Conservation (phyloP, 1,140 invertebrate species). For the Achatina immaculata region DNA sequence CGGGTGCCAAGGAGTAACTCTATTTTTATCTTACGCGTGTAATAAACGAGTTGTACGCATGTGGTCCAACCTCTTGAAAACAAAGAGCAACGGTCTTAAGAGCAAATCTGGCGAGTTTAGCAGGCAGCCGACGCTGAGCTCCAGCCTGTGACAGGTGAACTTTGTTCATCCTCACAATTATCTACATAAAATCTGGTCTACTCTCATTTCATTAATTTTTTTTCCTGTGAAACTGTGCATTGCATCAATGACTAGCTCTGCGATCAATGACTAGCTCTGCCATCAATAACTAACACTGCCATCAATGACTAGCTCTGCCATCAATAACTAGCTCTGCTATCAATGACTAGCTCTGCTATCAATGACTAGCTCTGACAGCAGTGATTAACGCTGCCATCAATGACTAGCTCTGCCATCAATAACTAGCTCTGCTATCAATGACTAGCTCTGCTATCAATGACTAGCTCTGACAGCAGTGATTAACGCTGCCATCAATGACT, state of each 20-base stretch:
- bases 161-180: too few relatives aligned
- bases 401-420: neutral
- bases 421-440: neutral
- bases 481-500: too few relatives aligned
- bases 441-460: neutral
- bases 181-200: too few relatives aligned
- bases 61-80: conserved; percentile 29
- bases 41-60: conserved; percentile 29
- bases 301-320: neutral
- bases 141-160: neutral
- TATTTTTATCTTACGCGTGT: conserved; percentile 72
- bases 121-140: neutral
- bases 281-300: too few relatives aligned
- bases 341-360: neutral
- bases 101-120: neutral
- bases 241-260: too few relatives aligned
- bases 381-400: neutral
- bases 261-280: too few relatives aligned
- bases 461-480: neutral
- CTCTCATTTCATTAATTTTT: too few relatives aligned
- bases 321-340: neutral
- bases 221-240: too few relatives aligned
- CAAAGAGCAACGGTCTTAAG: neutral
- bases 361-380: neutral
- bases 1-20: conserved; percentile 76